Evolutionary conservation across 2,888 invertebrate species (phyloP).

Genomic region (Conus canariensis): DNA sequence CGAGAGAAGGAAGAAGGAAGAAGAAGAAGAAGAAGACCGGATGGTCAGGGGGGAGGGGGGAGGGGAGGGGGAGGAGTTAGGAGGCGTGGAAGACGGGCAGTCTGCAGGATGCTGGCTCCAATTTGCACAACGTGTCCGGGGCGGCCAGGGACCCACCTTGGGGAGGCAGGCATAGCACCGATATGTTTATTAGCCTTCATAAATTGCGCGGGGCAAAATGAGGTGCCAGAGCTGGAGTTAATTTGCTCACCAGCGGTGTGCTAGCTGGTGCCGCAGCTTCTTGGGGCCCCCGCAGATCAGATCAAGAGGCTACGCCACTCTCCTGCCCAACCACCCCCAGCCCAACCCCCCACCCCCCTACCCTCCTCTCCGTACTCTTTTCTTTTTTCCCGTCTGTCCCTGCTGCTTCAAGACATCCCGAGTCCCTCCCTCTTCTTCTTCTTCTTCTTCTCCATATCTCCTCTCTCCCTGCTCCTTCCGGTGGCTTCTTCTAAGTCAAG

Average conservation of each 20-base stretch:
- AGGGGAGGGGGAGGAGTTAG: not conserved
- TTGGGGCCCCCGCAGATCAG: not conserved
- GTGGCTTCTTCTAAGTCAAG: too few species aligned
- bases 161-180: conserved; percentile 10
- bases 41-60: not conserved
- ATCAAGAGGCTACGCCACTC: not conserved
- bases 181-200: conserved; percentile 33
- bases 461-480: not conserved
- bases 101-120: not conserved
- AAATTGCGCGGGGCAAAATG: conserved; percentile 8
- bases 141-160: not conserved
- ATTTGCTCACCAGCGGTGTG: not conserved
- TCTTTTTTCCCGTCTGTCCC: not conserved
- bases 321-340: not conserved
- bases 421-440: not conserved
- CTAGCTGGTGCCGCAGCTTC: not conserved
- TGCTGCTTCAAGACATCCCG: not conserved
- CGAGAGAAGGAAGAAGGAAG: not conserved
- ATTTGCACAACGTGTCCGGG: not conserved
- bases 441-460: not conserved
- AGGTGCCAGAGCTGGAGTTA: conserved; percentile 13
- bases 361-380: not conserved
- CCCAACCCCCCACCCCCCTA: not conserved
- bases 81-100: too few species aligned
- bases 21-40: too few species aligned